Base-by-base conservation (phyloP, 92 coral and sea anemone genomes). In the Scolanthus callimorphus region DNA sequence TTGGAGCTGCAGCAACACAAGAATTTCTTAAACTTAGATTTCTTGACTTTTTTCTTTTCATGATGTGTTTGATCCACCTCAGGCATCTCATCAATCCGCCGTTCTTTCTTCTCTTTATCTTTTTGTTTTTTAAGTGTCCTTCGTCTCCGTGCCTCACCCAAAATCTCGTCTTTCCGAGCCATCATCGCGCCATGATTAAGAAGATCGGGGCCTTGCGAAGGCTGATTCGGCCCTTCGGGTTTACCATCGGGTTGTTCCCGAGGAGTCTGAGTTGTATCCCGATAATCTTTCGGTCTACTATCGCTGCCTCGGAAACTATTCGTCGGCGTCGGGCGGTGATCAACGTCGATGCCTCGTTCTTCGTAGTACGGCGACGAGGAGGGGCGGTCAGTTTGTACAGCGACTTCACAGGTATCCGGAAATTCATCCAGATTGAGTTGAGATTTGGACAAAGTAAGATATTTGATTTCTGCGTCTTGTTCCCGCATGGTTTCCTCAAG, bases 381-480 rank as follows among this genome's bases (percentile, higher is more conserved):
- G 4, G 71, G 71, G 4, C 82, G 78, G n/a, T 87, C 95, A 0
- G 95, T 87, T 72, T 66, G 81, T 1, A 88, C 77, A 24, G 50
- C 53, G 0, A 55, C 90, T 39, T 87, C 95, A 1, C 68, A 44
- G n/a, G 72, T 66, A 3, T 28, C 6, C 24, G 31, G 27, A 8
- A 49, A 39, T 12, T 76, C 65, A n/a, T 39, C 54, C 13, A 51
- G 57, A 51, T 63, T 71, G 11, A 56, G 44, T 25, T 47, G 70
- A 4, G 78, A 48, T 51, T 56, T 64, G 4, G 78, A 56, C 43
- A 82, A 74, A 0, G 80, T 74, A 8, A 87, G 79, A n/a, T 60
- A 87, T 41, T 87, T 79, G 21, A 92, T 92, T 39, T 92, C 98
- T 11, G 84, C 89, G 38, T 92, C 98, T 37, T 92, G 98, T 37